Conservation (phyloP, 2,797 vertebrate genomes). For the Gambelia wislizenii region DNA sequence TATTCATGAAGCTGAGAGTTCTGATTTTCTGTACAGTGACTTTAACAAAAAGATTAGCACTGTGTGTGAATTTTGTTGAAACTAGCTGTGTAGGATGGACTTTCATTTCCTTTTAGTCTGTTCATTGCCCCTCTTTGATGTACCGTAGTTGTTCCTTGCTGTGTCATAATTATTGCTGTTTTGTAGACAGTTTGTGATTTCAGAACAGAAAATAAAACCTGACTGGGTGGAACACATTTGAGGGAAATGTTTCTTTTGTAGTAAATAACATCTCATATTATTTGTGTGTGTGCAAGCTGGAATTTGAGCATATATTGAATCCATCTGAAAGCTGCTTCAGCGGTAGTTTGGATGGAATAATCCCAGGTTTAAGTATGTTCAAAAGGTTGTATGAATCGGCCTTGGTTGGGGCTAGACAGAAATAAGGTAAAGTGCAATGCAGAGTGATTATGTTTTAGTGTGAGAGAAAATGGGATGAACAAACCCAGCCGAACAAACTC, state of each 20-base stretch:
- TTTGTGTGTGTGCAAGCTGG: background rate
- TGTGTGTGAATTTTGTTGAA: background rate
- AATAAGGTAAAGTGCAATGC: background rate
- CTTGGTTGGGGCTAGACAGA: background rate
- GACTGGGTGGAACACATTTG: background rate
- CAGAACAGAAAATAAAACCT: conserved; percentile 4
- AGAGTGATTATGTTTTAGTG: background rate
- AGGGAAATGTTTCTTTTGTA: background rate
- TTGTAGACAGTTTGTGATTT: background rate
- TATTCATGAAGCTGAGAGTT: background rate
- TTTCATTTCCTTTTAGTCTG: conserved; percentile 1
- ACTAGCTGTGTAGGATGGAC: background rate
- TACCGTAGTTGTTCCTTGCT: background rate
- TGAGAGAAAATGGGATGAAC: conserved; percentile 1
- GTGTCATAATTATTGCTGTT: background rate
- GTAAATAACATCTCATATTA: background rate
- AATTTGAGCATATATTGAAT: background rate
- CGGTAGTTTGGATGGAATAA: background rate
- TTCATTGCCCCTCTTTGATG: conserved; percentile 1
- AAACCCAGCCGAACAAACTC: background rate
- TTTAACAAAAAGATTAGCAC: conserved; percentile 21
- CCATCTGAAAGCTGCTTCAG: background rate
- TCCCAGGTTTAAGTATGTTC: background rate
- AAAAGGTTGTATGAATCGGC: background rate
- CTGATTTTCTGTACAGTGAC: background rate